Evolutionary conservation across 1,140 invertebrate species (phyloP).

Genomic region (Bombyx mori): ASM3026992v2 NC_085118.1:6285501-6286000

Average conservation of each 20-base stretch:
- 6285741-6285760: constrained; percentile 86
- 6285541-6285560: constrained; percentile 71
- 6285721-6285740: constrained; percentile 67
- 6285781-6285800: constrained; percentile 38
- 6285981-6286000: too few relatives aligned
- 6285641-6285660: too few relatives aligned
- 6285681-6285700: constrained; percentile 8
- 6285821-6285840: background rate
- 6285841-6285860: too few relatives aligned
- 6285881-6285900: too few relatives aligned
- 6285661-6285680: too few relatives aligned
- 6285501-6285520: constrained; percentile 77
- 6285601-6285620: too few relatives aligned
- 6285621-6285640: too few relatives aligned
- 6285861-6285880: too few relatives aligned
- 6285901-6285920: too few relatives aligned
- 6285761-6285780: constrained; percentile 81
- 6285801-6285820: constrained; percentile 48
- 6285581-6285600: constrained; percentile 1
- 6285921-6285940: too few relatives aligned
- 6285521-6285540: constrained; percentile 60
- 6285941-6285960: too few relatives aligned
- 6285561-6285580: constrained; percentile 42
- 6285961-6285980: too few relatives aligned
- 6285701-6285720: constrained; percentile 42